These are phyloP conservation scores for Chiridota heheva DNA, from an alignment of 35 echinoderm and acorn worm species.

Conservation along the genomic window DNA sequence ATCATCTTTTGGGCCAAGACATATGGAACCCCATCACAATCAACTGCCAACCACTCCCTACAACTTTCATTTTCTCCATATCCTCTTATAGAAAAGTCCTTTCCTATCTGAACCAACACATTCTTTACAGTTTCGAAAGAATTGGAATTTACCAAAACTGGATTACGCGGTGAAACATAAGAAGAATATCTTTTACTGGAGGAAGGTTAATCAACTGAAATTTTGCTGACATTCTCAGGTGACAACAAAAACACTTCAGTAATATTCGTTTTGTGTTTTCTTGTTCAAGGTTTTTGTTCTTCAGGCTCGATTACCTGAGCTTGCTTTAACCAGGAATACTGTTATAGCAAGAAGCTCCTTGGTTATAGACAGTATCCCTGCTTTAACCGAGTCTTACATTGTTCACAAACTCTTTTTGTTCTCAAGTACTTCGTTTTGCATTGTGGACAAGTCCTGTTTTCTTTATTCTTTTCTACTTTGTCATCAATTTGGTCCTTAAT, in stretches of 20 bases:
- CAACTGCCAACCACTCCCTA: slow-evolving; percentile 21
- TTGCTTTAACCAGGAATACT: too few relatives aligned
- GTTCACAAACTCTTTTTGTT: slow-evolving; percentile 1
- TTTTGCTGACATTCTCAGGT: too few relatives aligned
- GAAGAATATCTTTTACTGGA: too few relatives aligned
- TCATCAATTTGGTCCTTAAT: background rate
- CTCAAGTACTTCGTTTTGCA: background rate
- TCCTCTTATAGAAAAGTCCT: background rate
- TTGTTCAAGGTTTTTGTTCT: background rate
- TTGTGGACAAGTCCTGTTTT: background rate
- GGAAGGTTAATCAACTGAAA: too few relatives aligned
- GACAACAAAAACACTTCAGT: background rate
- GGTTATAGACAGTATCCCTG: too few relatives aligned
- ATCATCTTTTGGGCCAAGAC: background rate
- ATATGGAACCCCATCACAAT: slow-evolving; percentile 45
- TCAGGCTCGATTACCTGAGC: background rate
- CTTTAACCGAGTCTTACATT: background rate
- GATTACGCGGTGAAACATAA: background rate
- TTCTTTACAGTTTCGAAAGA: slow-evolving; percentile 28
- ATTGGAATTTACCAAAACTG: slow-evolving; percentile 43
- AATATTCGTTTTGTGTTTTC: background rate
- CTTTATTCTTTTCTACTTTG: background rate
- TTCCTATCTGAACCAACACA: slow-evolving; percentile 6
- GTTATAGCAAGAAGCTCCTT: too few relatives aligned
- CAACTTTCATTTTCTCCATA: background rate